Evolutionary conservation across 2,797 vertebrate species (phyloP).

Genomic region (Aplochiton taeniatus): DNA sequence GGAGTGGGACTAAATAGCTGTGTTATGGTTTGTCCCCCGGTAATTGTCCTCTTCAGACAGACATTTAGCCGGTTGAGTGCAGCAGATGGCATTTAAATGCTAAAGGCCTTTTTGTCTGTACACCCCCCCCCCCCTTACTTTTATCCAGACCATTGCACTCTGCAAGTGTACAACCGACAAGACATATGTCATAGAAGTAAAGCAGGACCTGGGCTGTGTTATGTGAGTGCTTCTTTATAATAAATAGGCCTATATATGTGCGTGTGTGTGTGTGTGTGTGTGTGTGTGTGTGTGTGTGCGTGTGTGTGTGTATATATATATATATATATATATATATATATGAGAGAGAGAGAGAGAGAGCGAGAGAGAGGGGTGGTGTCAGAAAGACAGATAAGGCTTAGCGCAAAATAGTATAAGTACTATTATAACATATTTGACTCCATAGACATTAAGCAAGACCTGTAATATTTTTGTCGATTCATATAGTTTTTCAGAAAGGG

Average conservation of each 20-base stretch:
- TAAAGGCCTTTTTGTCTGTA: neutral
- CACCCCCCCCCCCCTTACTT: neutral
- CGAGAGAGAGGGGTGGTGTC: too few relatives aligned
- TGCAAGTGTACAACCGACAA: too few relatives aligned
- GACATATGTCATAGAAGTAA: neutral
- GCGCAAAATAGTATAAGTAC: too few relatives aligned
- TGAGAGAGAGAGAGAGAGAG: too few relatives aligned
- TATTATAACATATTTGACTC: too few relatives aligned
- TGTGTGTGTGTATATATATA: neutral
- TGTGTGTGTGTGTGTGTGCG: constrained; percentile 1
- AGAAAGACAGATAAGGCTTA: too few relatives aligned
- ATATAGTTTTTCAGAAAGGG: too few relatives aligned
- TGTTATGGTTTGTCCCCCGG: neutral
- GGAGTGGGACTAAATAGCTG: neutral
- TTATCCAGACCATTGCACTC: too few relatives aligned
- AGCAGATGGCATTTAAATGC: neutral
- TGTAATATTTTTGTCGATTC: too few relatives aligned
- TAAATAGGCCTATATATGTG: neutral
- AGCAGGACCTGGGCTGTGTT: neutral
- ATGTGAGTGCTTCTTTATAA: neutral
- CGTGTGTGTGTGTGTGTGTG: neutral
- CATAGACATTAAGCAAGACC: too few relatives aligned
- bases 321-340: too few relatives aligned
- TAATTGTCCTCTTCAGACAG: neutral
- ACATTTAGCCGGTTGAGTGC: neutral